These are phyloP conservation scores for Venustoraphidia nigricollis DNA, from an alignment of 2,888 invertebrate species.

Conservation along the genomic window DNA sequence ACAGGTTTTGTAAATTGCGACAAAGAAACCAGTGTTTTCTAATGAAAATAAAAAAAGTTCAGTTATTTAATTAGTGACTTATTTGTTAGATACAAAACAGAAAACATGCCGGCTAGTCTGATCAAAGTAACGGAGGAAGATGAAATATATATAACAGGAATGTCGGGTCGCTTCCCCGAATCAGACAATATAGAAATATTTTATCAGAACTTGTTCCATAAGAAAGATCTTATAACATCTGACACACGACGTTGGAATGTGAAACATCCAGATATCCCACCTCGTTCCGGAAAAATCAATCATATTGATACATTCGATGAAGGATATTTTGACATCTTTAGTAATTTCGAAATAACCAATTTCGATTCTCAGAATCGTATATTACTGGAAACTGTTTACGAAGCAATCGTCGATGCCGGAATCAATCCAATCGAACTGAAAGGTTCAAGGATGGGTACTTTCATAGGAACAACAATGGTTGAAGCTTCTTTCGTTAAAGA, in stretches of 20 bases:
- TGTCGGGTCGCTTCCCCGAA: slow-evolving; percentile 62
- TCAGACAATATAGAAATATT: slow-evolving; percentile 59
- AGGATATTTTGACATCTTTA: slow-evolving; percentile 25
- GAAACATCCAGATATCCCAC: slow-evolving; percentile 39
- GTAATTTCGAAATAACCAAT: slow-evolving; percentile 17
- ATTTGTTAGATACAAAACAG: no score
- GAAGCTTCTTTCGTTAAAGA: slow-evolving; percentile 26
- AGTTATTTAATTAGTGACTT: no score
- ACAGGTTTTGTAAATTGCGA: no score
- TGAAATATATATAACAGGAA: slow-evolving; percentile 49
- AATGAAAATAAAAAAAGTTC: no score
- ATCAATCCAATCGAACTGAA: slow-evolving; percentile 51
- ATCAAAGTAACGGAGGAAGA: slow-evolving; percentile 27
- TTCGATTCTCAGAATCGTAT: slow-evolving; percentile 40
- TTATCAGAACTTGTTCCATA: slow-evolving; percentile 52
- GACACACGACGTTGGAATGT: slow-evolving; percentile 63
- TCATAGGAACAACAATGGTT: slow-evolving; percentile 60
- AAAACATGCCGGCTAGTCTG: no score
- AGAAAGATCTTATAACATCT: slow-evolving; percentile 70
- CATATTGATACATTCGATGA: slow-evolving; percentile 36
- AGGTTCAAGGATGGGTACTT: slow-evolving; percentile 64
- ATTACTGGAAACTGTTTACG: slow-evolving; percentile 40
- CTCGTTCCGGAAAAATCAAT: slow-evolving; percentile 49
- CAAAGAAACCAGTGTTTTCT: no score
- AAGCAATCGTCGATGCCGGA: slow-evolving; percentile 45